Conservation (phyloP, 2,888 invertebrate genomes). For the Synergus umbraculus region DNA sequence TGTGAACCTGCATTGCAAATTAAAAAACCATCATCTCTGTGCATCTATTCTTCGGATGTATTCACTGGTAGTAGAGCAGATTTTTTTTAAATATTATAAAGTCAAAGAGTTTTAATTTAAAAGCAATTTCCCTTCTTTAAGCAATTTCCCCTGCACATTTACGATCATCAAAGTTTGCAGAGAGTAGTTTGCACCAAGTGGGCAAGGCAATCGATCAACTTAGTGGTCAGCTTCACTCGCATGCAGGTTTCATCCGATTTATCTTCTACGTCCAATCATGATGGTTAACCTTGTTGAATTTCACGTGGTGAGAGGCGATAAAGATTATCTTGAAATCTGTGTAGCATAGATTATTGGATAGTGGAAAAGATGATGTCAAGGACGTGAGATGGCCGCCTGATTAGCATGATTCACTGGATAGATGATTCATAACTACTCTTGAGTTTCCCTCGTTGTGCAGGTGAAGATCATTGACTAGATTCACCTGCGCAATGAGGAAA, state of each 20-base stretch:
- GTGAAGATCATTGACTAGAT: constrained; percentile 52
- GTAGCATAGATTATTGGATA: no score
- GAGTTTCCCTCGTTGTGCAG: no score
- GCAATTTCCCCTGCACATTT: background rate
- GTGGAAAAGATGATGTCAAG: constrained; percentile 42
- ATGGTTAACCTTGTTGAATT: constrained; percentile 24
- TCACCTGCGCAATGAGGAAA: constrained; percentile 56
- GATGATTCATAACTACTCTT: no score
- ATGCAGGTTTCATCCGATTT: constrained; percentile 24
- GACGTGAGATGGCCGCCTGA: constrained; percentile 42
- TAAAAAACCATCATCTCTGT: no score
- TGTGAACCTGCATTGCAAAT: no score
- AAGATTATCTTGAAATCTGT: background rate
- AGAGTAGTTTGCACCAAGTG: background rate
- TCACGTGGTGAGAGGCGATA: background rate
- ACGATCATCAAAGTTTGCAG: constrained; percentile 6
- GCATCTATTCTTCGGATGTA: no score
- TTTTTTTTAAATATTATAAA: no score
- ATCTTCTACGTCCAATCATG: background rate
- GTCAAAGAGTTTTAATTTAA: no score
- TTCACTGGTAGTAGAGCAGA: no score
- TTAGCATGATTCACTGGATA: background rate
- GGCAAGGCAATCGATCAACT: constrained; percentile 20
- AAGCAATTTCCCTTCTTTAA: background rate
- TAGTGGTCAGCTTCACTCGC: constrained; percentile 14